Percentiles rank a stretch among this genome's conserved stretches.
Evolutionary conservation across 2,888 invertebrate species (phyloP).

Genomic region (Thera britannica): DNA sequence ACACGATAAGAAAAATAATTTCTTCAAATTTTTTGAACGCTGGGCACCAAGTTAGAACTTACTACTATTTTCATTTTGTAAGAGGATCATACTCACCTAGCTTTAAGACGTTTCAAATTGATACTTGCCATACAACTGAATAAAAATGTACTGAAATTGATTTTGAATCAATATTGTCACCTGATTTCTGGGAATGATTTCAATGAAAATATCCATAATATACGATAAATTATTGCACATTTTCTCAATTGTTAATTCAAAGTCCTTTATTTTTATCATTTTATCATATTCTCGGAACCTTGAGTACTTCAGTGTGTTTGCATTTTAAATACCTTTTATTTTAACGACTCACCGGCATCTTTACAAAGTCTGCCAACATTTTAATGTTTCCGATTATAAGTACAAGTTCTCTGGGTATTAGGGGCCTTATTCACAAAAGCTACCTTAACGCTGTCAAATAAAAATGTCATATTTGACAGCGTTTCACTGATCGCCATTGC

Average conservation of each 20-base stretch:
- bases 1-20: too few species aligned
- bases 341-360: conserved; percentile 26
- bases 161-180: too few species aligned
- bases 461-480: too few species aligned
- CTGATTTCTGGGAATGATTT: not conserved
- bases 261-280: conserved; percentile 5
- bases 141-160: too few species aligned
- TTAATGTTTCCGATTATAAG: conserved; percentile 42
- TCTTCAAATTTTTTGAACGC: too few species aligned
- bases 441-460: too few species aligned
- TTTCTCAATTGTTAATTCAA: not conserved
- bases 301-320: conserved; percentile 10
- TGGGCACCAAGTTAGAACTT: too few species aligned
- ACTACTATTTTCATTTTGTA: too few species aligned
- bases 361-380: conserved; percentile 38
- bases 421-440: not conserved
- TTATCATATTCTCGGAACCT: conserved; percentile 25
- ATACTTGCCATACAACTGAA: too few species aligned
- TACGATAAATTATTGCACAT: not conserved
- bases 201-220: conserved; percentile 2
- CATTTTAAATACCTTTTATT: conserved; percentile 31
- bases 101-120: too few species aligned
- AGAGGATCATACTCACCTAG: too few species aligned
- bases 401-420: conserved; percentile 20
- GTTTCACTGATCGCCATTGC: too few species aligned